Evolutionary conservation across 2,113 vertebrate genomes (phyloP).

Genomic region (Amazona vittata): DNA sequence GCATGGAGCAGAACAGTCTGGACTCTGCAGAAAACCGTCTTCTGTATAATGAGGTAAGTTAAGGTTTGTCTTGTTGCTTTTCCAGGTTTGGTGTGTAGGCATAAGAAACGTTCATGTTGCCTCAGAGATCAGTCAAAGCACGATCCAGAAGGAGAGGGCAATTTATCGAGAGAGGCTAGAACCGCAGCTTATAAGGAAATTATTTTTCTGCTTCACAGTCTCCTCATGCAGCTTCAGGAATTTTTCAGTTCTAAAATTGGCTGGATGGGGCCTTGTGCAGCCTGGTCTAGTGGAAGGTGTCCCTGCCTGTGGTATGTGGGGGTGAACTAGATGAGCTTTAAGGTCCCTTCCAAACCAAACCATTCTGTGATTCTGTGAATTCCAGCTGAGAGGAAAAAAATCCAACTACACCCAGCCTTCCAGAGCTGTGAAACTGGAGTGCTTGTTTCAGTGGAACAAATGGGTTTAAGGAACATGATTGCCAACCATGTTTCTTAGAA

Average conservation of each 20-base stretch:
- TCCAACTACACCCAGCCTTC: not conserved
- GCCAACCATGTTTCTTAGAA: not conserved
- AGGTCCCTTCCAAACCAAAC: not conserved
- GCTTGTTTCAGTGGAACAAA: not conserved
- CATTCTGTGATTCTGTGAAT: not conserved
- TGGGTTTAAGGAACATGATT: accelerated
- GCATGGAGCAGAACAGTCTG: not conserved
- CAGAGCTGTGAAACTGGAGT: not conserved
- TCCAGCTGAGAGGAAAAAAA: not conserved
- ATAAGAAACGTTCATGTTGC: not conserved
- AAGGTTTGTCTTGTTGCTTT: not conserved
- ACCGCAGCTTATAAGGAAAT: not conserved
- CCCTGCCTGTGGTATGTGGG: not conserved
- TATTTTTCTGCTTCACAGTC: not conserved
- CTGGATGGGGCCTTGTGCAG: not conserved
- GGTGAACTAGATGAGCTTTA: not conserved
- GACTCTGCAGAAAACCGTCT: not conserved
- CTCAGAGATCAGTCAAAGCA: not conserved
- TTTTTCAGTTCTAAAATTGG: not conserved
- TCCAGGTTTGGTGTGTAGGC: not conserved
- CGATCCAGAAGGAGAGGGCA: not conserved
- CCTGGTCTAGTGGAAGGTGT: not conserved
- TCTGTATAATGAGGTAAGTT: not conserved
- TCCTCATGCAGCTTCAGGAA: not conserved
- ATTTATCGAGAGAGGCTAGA: not conserved